Evolutionary conservation across 2,888 invertebrate genomes (phyloP).

Genomic region (Ceraclea dissimilis): DNA sequence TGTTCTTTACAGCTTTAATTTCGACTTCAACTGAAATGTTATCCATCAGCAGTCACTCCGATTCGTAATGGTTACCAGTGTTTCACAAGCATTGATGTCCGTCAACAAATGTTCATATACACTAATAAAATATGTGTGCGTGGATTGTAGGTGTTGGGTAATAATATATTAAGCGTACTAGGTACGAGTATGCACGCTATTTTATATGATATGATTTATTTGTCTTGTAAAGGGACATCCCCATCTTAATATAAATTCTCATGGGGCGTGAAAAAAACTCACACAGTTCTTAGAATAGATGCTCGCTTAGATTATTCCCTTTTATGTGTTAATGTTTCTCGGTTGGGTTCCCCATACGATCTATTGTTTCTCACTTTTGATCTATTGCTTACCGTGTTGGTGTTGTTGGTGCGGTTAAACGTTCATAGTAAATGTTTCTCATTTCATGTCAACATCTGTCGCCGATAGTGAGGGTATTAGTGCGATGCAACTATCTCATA

Average conservation of each 20-base stretch:
- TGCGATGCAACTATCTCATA: constrained; percentile 7
- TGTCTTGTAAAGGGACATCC: not conserved
- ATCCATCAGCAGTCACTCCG: no score
- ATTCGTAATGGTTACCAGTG: no score
- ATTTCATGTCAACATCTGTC: constrained; percentile 13
- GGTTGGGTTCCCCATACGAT: not conserved
- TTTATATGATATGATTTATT: not conserved
- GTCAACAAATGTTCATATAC: no score
- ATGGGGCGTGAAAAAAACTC: constrained; percentile 2
- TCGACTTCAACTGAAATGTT: no score
- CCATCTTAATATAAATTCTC: not conserved
- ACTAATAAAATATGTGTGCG: no score
- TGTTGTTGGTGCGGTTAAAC: constrained; percentile 2
- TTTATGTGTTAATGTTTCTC: constrained; percentile 6
- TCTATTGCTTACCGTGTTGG: constrained; percentile 2
- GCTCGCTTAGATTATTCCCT: not conserved
- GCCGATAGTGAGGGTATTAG: constrained; percentile 10
- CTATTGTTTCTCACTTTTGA: constrained; percentile 13
- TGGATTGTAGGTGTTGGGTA: no score
- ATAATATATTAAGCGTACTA: not conserved
- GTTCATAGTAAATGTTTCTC: constrained; percentile 9
- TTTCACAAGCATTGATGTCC: no score
- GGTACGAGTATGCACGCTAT: not conserved
- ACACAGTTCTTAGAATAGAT: constrained; percentile 3
- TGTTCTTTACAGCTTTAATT: no score